phyloP scores from a whole-genome alignment of 1,140 invertebrate genomes.

The Venturia canescens region DNA sequence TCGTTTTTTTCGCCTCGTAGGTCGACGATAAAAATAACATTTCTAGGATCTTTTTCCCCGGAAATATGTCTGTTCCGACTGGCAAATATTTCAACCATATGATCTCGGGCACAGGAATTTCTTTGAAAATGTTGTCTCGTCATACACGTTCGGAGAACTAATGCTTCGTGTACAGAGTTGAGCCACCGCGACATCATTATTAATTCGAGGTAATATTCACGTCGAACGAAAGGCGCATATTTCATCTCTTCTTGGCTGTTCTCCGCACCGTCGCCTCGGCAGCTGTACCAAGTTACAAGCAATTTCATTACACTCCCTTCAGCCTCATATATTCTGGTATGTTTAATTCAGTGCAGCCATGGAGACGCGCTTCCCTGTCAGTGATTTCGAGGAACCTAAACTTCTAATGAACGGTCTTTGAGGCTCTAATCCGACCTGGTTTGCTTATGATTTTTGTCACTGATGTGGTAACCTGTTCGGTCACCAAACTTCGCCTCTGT shows the following conservation, averaged over 20 bases:
- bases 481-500: not conserved
- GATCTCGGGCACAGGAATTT: not conserved
- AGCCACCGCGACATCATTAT: not conserved
- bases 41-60: no score
- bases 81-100: not conserved
- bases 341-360: not conserved
- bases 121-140: not conserved
- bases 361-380: not conserved
- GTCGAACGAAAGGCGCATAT: not conserved
- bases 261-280: not conserved
- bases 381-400: not conserved
- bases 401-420: slow-evolving; percentile 3
- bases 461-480: not conserved
- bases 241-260: not conserved
- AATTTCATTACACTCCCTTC: slow-evolving; percentile 12
- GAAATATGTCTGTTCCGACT: no score
- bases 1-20: no score
- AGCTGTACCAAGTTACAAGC: not conserved
- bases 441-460: not conserved
- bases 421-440: not conserved
- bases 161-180: not conserved
- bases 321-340: slow-evolving; percentile 12
- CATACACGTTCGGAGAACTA: not conserved
- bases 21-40: not conserved
- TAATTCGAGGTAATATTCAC: not conserved